Percentiles rank a stretch among this genome's conserved stretches.
phyloP scores from a whole-genome alignment of 2,113 vertebrate genomes.

The Onychostruthus taczanowskii region DNA sequence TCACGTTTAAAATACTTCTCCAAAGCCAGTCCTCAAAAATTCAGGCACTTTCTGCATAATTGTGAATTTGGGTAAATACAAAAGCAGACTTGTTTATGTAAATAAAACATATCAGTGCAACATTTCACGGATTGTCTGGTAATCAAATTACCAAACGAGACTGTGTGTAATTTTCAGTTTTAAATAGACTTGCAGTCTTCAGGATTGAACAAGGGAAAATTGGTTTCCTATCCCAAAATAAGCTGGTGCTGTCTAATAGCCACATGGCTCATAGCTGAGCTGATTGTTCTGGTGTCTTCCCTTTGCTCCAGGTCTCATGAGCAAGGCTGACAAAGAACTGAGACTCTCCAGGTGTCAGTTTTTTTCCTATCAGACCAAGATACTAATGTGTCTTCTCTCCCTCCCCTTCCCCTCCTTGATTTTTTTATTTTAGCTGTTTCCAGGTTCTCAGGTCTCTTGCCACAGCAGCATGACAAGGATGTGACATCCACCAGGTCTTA shows the following conservation, averaged over 20 bases:
- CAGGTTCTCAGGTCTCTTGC: not conserved
- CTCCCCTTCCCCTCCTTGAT: not conserved
- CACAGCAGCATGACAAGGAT: not conserved
- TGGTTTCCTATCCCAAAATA: slow-evolving; percentile 14
- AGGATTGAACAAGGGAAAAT: slow-evolving; percentile 3
- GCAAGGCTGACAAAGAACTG: not conserved
- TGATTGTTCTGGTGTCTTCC: not conserved
- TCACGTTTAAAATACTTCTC: not conserved
- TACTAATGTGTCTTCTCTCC: not conserved
- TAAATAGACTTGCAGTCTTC: not conserved
- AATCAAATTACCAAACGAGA: slow-evolving; percentile 10
- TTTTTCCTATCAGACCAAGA: not conserved
- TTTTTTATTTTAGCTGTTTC: not conserved
- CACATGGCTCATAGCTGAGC: not conserved
- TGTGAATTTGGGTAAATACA: not conserved
- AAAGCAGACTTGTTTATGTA: not conserved
- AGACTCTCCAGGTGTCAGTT: not conserved
- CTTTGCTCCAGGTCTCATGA: not conserved
- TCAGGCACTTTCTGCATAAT: not conserved
- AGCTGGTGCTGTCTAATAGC: not conserved
- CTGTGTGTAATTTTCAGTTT: not conserved
- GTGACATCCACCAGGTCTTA: not conserved
- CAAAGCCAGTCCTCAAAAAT: not conserved
- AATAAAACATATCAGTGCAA: not conserved
- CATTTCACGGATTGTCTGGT: not conserved